Conservation (phyloP, 2,888 invertebrate genomes). For the Synergus gifuensis region DNA sequence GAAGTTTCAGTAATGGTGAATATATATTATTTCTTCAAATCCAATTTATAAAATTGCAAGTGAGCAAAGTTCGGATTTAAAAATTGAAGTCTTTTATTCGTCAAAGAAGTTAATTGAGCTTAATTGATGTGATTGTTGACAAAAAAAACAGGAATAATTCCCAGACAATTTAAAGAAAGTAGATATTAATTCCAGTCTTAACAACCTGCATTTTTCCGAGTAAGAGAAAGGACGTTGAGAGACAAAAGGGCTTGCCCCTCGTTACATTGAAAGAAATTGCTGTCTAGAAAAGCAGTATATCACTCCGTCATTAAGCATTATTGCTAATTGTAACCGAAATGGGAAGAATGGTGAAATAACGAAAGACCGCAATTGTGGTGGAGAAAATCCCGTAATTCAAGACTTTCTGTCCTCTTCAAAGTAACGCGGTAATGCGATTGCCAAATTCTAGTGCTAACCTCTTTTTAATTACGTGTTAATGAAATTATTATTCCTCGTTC, state of each 20-base stretch:
- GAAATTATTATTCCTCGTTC: background rate
- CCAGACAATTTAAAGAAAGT: constrained; percentile 30
- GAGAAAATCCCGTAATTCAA: background rate
- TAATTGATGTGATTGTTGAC: constrained; percentile 34
- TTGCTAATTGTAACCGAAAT: constrained; percentile 25
- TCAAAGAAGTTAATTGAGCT: constrained; percentile 3
- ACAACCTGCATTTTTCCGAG: constrained; percentile 16
- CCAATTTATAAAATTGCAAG: too few species aligned
- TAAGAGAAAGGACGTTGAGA: constrained; percentile 10
- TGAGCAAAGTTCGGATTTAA: background rate
- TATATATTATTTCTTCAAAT: too few species aligned
- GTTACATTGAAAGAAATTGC: background rate
- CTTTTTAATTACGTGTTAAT: constrained; percentile 1
- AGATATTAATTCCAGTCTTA: constrained; percentile 19
- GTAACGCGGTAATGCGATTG: constrained; percentile 14
- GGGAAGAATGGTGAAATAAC: background rate
- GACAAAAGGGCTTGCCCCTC: constrained; percentile 25
- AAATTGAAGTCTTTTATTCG: background rate
- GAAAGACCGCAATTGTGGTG: background rate
- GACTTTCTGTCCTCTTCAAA: constrained; percentile 1
- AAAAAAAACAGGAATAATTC: constrained; percentile 8
- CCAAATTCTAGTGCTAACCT: constrained; percentile 9
- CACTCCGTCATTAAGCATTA: constrained; percentile 8
- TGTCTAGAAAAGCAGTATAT: constrained; percentile 21
- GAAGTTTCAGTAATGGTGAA: too few species aligned